Evolutionary conservation across 1,140 invertebrate genomes (phyloP).

Genomic region (Aradophagus sp.): DNA sequence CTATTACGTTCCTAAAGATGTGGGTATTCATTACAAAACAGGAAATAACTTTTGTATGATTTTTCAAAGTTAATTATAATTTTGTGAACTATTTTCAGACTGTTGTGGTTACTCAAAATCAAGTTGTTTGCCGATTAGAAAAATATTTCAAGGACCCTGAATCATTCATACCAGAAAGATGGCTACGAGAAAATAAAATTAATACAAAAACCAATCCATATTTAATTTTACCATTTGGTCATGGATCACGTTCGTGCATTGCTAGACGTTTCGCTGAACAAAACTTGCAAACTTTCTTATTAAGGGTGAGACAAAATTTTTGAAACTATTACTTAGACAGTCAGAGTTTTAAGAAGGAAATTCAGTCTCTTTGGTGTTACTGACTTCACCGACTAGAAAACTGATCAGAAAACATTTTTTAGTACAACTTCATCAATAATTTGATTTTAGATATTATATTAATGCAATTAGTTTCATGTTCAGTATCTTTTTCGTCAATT

Average conservation of each 20-base stretch:
- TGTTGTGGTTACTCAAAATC: conserved; percentile 90
- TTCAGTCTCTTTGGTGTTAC: background rate
- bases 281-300: conserved; percentile 85
- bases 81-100: conserved; percentile 88
- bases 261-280: conserved; percentile 92
- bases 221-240: conserved; percentile 89
- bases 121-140: conserved; percentile 81
- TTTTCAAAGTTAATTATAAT: no score
- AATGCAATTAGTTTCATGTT: no score
- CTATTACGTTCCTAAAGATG: no score
- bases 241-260: conserved; percentile 90
- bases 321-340: background rate
- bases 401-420: background rate
- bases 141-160: conserved; percentile 83
- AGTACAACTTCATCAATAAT: no score
- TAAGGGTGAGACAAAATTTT: conserved; percentile 78
- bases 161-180: conserved; percentile 85
- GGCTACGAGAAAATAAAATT: conserved; percentile 76
- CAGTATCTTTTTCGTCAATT: no score
- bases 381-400: no score
- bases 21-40: no score
- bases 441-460: no score
- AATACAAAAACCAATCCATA: conserved; percentile 81
- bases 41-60: no score
- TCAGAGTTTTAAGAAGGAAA: background rate